Evolutionary conservation across 2,888 invertebrate genomes (phyloP).

Genomic region (Caenorhabditis parvicauda): DNA sequence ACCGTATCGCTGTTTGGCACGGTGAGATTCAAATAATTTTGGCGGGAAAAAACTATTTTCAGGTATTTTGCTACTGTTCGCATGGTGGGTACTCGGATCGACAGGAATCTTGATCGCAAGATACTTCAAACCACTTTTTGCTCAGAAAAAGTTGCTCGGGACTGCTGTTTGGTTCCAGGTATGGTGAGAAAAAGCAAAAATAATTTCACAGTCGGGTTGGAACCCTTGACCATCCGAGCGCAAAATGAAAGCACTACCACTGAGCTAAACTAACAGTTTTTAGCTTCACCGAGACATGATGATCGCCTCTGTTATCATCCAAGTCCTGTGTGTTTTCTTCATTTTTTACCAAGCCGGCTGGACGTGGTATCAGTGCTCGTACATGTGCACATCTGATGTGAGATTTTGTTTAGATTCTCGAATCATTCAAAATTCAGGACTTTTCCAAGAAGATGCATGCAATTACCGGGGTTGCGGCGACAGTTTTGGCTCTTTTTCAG

Average conservation of each 20-base stretch:
- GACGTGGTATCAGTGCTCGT: conserved; percentile 50
- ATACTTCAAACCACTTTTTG: conserved; percentile 50
- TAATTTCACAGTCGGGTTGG: no score
- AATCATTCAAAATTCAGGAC: conserved; percentile 9
- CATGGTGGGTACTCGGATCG: conserved; percentile 49
- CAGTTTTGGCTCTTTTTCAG: conserved; percentile 28
- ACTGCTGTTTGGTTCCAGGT: conserved; percentile 52
- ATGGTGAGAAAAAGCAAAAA: no score
- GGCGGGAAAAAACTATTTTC: neutral
- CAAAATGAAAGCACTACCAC: no score
- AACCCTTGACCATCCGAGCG: no score
- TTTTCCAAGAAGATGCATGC: conserved; percentile 35
- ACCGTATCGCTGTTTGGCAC: conserved; percentile 45
- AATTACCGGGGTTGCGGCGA: conserved; percentile 31
- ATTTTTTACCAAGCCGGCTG: conserved; percentile 49
- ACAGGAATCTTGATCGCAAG: conserved; percentile 45
- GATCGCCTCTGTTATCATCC: conserved; percentile 34
- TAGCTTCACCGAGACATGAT: conserved; percentile 45
- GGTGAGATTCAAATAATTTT: conserved; percentile 15
- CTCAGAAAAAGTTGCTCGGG: conserved; percentile 39
- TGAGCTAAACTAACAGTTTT: conserved; percentile 1
- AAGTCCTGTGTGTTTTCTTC: conserved; percentile 37
- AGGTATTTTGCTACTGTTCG: conserved; percentile 41
- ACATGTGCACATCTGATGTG: conserved; percentile 41
- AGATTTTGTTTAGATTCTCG: neutral